These are phyloP conservation scores for Xestoiulus laeticollis DNA, from an alignment of 2,888 invertebrate genomes.

Conservation along the genomic window DNA sequence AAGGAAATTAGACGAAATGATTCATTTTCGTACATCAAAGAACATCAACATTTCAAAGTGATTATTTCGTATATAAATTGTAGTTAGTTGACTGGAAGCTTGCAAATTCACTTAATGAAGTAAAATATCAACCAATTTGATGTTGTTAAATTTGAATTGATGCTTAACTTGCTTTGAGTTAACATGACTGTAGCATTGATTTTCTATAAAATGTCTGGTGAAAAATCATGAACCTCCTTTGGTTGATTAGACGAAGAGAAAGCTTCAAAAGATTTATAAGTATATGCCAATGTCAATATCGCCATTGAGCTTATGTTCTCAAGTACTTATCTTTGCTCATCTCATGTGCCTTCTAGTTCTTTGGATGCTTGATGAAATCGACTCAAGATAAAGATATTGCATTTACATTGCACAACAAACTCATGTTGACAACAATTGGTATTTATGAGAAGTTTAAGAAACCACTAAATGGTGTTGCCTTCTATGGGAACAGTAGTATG, in stretches of 20 bases:
- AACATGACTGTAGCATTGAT: not conserved
- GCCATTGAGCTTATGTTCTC: not conserved
- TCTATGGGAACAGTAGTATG: not conserved
- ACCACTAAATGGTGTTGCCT: not conserved
- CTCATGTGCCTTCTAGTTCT: not conserved
- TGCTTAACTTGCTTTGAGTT: not conserved
- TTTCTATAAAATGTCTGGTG: conserved; percentile 26
- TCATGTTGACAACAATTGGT: conserved; percentile 26
- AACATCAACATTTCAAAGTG: too few relatives aligned
- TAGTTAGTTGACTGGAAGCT: too few relatives aligned
- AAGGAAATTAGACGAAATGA: too few relatives aligned
- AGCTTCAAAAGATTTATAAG: conserved; percentile 19
- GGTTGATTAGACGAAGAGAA: not conserved
- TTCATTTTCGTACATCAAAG: too few relatives aligned
- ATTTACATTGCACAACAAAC: not conserved
- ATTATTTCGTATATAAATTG: too few relatives aligned
- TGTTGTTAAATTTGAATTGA: not conserved
- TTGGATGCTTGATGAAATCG: not conserved
- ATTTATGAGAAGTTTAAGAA: conserved; percentile 26
- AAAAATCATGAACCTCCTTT: not conserved
- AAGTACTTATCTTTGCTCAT: too few relatives aligned
- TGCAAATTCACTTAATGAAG: too few relatives aligned
- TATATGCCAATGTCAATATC: conserved; percentile 16
- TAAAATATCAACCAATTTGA: too few relatives aligned
- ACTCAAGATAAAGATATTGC: not conserved